These are phyloP conservation scores for Nerophis ophidion DNA, from an alignment of 2,113 vertebrate genomes.

Conservation along the genomic window DNA sequence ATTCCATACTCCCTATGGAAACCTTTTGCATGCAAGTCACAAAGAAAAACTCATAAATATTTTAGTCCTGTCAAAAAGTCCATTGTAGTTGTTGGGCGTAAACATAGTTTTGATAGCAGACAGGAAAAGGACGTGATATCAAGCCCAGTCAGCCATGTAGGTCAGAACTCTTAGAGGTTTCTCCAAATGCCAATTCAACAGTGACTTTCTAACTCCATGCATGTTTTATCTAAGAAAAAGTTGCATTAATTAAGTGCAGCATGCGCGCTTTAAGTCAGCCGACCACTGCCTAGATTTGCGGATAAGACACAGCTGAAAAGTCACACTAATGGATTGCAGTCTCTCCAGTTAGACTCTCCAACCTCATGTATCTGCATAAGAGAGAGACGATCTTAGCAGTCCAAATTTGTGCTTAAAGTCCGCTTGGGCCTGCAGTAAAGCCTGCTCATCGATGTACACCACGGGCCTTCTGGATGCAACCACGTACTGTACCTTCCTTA, in stretches of 20 bases:
- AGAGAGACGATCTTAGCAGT: slow-evolving; percentile 64
- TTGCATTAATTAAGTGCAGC: slow-evolving; percentile 18
- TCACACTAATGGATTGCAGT: neutral
- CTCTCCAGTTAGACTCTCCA: neutral
- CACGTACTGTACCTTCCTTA: slow-evolving; percentile 89
- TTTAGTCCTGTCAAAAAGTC: no score
- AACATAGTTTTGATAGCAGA: no score
- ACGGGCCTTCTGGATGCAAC: slow-evolving; percentile 78
- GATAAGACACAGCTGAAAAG: slow-evolving; percentile 16
- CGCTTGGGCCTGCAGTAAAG: slow-evolving; percentile 75
- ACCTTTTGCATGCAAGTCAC: no score
- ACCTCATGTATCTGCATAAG: slow-evolving; percentile 45
- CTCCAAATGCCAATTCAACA: slow-evolving; percentile 38
- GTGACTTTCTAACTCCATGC: slow-evolving; percentile 4
- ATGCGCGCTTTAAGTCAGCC: neutral
- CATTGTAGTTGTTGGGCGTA: no score
- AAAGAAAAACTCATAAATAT: no score
- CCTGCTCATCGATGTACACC: slow-evolving; percentile 92
- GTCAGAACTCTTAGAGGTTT: slow-evolving; percentile 11
- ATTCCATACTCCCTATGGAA: no score
- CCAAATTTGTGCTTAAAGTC: slow-evolving; percentile 92
- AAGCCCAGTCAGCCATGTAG: slow-evolving; percentile 3
- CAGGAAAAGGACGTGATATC: slow-evolving; percentile 5
- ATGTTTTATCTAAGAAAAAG: no score
- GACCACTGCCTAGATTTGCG: slow-evolving; percentile 6